Percentiles rank a stretch among this genome's conserved stretches.
phyloP scores from a whole-genome alignment of 2,113 vertebrate species.

The Grantiella picta region DNA sequence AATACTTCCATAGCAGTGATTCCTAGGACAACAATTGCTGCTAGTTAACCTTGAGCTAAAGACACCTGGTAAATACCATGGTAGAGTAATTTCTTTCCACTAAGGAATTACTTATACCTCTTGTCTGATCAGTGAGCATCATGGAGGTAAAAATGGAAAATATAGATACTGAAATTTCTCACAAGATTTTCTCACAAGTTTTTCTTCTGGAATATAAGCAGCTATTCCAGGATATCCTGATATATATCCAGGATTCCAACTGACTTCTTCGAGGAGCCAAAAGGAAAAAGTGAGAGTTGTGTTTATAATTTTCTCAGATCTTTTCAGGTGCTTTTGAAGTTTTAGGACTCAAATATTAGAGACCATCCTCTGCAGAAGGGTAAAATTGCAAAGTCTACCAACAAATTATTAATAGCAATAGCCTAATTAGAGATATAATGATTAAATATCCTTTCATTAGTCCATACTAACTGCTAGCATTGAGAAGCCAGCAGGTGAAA shows the following conservation, averaged over 20 bases:
- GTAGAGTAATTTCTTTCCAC: not conserved
- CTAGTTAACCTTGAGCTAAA: not conserved
- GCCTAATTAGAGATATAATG: not conserved
- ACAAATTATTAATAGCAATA: not conserved
- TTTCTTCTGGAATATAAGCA: not conserved
- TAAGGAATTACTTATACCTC: not conserved
- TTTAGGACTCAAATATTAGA: not conserved
- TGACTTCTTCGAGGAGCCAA: not conserved
- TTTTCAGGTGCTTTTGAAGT: slow-evolving; percentile 5
- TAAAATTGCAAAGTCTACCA: not conserved
- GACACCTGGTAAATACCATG: not conserved
- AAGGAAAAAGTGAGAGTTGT: not conserved
- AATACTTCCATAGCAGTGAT: not conserved
- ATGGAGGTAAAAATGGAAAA: not conserved
- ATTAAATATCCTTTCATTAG: not conserved
- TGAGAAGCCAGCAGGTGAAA: not conserved
- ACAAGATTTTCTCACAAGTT: not conserved
- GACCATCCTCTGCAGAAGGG: not conserved
- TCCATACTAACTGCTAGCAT: not conserved
- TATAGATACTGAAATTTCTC: not conserved
- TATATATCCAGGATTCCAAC: not conserved
- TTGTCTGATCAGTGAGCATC: not conserved
- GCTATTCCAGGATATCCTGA: not conserved
- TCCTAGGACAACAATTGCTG: not conserved
- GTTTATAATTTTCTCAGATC: not conserved